Percentiles rank a stretch among this genome's conserved stretches.
phyloP scores from a whole-genome alignment of 2,797 vertebrate genomes.

The Telmatherina bonti region DNA sequence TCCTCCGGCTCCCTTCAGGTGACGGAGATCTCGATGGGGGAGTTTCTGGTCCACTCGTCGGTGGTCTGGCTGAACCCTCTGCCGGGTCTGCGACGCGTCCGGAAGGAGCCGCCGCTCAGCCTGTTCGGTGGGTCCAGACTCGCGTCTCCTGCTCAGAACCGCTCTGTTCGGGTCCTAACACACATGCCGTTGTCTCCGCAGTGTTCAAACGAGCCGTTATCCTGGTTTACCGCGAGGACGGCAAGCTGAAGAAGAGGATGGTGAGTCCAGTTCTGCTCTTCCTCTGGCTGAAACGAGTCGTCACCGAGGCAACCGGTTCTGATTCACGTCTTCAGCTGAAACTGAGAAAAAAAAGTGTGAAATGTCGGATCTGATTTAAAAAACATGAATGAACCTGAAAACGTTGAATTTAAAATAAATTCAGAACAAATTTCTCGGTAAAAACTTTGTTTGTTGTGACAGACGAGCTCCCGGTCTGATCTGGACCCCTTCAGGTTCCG shows the following conservation, averaged over 20 bases:
- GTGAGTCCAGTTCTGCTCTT: constrained; percentile 79
- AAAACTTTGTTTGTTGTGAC: constrained; percentile 13
- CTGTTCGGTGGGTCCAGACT: constrained; percentile 86
- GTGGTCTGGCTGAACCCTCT: constrained; percentile 93
- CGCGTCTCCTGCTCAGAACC: neutral
- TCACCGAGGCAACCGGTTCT: too few species aligned
- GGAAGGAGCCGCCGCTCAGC: constrained; percentile 91
- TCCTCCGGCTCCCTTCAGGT: constrained; percentile 76
- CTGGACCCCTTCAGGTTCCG: constrained; percentile 94
- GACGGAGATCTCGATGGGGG: constrained; percentile 95
- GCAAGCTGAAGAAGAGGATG: constrained; percentile 92
- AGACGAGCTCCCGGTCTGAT: constrained; percentile 86
- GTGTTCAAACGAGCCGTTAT: constrained; percentile 95
- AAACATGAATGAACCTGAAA: too few species aligned
- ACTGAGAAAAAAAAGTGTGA: neutral
- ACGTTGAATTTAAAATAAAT: too few species aligned
- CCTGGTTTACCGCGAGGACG: constrained; percentile 90
- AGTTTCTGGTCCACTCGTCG: constrained; percentile 91
- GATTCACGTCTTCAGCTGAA: too few species aligned
- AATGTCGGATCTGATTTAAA: too few species aligned
- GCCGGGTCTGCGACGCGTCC: constrained; percentile 87
- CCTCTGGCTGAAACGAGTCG: too few species aligned
- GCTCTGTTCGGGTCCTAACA: neutral
- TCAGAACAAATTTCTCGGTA: too few species aligned
- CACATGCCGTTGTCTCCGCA: constrained; percentile 55